Evolutionary conservation across 2,113 vertebrate genomes (phyloP), one percentile per base, ranked within the genome.

Genomic region (Nicator chloris): DNA sequence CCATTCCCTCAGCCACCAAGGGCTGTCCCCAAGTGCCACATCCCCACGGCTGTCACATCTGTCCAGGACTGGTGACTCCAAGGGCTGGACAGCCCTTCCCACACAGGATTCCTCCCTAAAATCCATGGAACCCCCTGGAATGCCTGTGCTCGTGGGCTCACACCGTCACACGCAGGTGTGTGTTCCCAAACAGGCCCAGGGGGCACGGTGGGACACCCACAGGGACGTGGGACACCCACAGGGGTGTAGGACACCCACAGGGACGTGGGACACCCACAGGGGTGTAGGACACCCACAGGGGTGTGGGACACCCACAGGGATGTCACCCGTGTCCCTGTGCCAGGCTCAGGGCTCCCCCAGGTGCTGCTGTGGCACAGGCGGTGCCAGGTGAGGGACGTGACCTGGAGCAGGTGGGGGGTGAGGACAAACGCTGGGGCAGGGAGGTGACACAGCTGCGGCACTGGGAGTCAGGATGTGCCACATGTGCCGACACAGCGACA

Each of bases 41-140:
- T 37, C 6, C 53, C 56, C 33, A 0, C 0, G 16, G 13, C 54
- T 4, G 33, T 2, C 2, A 3, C 1, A 2, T 1, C 56, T 49
- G n/a, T 7, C 7, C 56, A 0, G 30, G 22, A 0, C 1, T 2
- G 45, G 15, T 8, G 51, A 3, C 35, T 4, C 49, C 51, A 1
- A 6, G 57, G 64, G 18, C 23, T 5, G 83, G 2, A 1, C 11
- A 13, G 28, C 24, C 44, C 31, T 21, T 9, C 5, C 60, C 70
- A 0, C 0, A 21, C 7, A 6, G 53, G 37, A 37, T 18, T 22
- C 5, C 4, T 27, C 26, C 83, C 51, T 2, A 1, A 15, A 27
- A 35, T 2, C 51, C 82, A 1, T 0, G 9, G 44, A 14, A 17
- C 1, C 10, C 23, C 16, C 30, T 4, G 35, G 12, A 4, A 16